Evolutionary conservation across 2,888 invertebrate species (phyloP).

Genomic region (Drosophila ustulata): DNA sequence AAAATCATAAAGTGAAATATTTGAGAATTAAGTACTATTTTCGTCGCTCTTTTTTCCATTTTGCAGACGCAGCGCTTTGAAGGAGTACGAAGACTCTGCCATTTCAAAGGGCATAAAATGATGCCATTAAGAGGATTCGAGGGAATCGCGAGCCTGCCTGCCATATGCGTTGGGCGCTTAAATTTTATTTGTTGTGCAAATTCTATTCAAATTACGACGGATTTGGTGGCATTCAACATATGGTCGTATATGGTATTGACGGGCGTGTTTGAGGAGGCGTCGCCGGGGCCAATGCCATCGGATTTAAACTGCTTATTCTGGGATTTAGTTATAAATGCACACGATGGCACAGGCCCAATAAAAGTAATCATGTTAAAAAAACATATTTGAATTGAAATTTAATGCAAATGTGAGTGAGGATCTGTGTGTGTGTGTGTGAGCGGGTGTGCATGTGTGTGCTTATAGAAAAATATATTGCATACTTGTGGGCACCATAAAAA

Average conservation of each 20-base stretch:
- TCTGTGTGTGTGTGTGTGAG: conserved; percentile 2
- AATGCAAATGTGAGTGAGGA: conserved; percentile 69
- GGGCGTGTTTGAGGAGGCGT: conserved; percentile 9
- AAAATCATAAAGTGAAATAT: conserved; percentile 5
- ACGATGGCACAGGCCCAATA: conserved; percentile 44
- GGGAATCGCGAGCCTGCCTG: conserved; percentile 35
- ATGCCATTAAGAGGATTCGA: conserved; percentile 62
- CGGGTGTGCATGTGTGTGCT: conserved; percentile 6
- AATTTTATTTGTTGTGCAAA: conserved; percentile 73
- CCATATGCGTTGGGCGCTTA: conserved; percentile 41
- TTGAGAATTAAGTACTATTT: conserved; percentile 1
- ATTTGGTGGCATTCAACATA: conserved; percentile 77
- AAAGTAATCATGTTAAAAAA: conserved; percentile 59
- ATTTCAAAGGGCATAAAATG: conserved; percentile 40
- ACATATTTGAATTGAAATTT: conserved; percentile 75
- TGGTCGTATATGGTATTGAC: conserved; percentile 43
- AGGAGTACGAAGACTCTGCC: conserved; percentile 5
- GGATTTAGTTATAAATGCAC: conserved; percentile 77
- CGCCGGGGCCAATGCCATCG: conserved; percentile 44
- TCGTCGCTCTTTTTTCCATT: conserved; percentile 1
- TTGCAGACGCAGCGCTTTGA: conserved; percentile 3
- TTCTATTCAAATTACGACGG: conserved; percentile 76
- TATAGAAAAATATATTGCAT: conserved; percentile 56
- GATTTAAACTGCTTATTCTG: conserved; percentile 74
- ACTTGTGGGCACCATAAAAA: conserved; percentile 38